A percentile compares a stretch with the other conserved stretches of the same genome.
phyloP scores from a whole-genome alignment of 1,140 invertebrate species.

The Neotoxoptera formosana region DNA sequence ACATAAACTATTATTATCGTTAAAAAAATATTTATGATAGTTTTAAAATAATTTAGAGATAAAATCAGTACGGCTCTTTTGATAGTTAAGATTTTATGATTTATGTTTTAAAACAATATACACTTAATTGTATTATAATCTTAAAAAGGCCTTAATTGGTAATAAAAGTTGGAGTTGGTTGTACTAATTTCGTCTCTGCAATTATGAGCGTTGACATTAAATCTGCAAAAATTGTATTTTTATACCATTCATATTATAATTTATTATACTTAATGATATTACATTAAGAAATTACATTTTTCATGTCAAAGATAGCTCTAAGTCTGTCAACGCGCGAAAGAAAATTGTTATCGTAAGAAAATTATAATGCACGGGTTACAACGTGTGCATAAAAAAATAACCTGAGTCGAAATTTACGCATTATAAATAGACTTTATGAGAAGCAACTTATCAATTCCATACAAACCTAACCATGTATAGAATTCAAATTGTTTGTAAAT shows the following conservation, averaged over 20 bases:
- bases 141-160: not conserved
- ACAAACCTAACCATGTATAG: not conserved
- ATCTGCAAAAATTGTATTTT: not conserved
- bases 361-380: not conserved
- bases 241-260: slow-evolving; percentile 2
- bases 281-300: not conserved
- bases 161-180: not conserved
- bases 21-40: not conserved
- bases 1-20: not conserved
- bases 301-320: not conserved
- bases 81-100: not conserved
- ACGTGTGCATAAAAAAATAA: not conserved
- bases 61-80: not conserved
- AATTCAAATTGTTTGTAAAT: not conserved
- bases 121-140: not conserved
- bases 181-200: not conserved
- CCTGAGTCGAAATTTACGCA: not conserved
- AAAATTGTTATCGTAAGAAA: not conserved
- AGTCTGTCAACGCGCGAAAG: not conserved
- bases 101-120: not conserved
- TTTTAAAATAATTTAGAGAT: not conserved
- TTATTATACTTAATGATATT: slow-evolving; percentile 13
- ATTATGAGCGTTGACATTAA: not conserved
- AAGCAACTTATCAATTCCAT: not conserved
- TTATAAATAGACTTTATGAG: slow-evolving; percentile 1